These are phyloP conservation scores for Ramphastos sulfuratus DNA, from an alignment of 2,113 vertebrate species.

Conservation along the genomic window DNA sequence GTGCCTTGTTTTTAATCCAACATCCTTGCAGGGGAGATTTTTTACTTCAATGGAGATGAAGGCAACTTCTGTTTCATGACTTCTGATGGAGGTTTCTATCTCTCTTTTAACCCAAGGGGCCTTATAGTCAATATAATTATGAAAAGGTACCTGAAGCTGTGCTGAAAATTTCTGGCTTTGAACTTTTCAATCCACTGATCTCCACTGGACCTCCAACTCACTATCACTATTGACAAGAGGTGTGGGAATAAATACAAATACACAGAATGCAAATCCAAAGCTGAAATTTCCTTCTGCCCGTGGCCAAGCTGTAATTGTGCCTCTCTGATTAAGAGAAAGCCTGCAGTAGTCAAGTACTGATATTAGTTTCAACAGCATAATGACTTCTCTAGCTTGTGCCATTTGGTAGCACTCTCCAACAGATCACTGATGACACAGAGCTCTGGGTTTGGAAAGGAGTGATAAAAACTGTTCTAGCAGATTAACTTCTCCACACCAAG, in stretches of 20 bases:
- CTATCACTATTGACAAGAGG: background rate
- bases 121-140: background rate
- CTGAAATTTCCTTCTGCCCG: background rate
- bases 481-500: background rate
- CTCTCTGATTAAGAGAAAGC: background rate
- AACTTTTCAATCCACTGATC: background rate
- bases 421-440: background rate
- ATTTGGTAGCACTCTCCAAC: background rate
- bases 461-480: background rate
- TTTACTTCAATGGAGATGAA: background rate
- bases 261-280: background rate
- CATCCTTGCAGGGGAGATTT: background rate
- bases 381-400: background rate
- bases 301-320: background rate
- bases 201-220: background rate
- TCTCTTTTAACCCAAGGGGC: background rate
- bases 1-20: background rate
- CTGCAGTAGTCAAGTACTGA: background rate
- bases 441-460: background rate
- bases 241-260: background rate
- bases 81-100: background rate
- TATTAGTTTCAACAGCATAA: background rate
- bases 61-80: background rate
- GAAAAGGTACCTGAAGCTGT: background rate
- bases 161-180: background rate